Conservation (phyloP, 2,888 invertebrate genomes). For the Orthosia gracilis region DNA sequence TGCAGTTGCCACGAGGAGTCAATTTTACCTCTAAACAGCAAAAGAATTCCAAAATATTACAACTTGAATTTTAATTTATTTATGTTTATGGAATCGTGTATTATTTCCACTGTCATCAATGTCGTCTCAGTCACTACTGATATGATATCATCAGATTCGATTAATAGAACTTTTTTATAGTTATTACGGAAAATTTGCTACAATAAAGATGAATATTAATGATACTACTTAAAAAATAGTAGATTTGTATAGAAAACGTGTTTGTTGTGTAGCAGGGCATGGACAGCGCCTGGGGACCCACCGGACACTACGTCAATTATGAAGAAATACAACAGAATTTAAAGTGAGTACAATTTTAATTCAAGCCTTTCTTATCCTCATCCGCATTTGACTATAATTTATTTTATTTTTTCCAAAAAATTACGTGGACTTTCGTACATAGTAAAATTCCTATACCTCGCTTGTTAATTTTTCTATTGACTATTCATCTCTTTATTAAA, state of each 20-base stretch:
- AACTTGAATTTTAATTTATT: slow-evolving; percentile 10
- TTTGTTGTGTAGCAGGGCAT: slow-evolving; percentile 77
- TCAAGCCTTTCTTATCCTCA: background rate
- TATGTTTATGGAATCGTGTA: background rate
- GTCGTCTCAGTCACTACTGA: background rate
- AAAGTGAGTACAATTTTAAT: slow-evolving; percentile 91
- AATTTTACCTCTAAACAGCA: background rate
- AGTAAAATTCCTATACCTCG: background rate
- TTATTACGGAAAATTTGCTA: slow-evolving; percentile 5
- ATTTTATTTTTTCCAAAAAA: no score
- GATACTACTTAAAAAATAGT: background rate
- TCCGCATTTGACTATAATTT: no score
- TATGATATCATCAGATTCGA: background rate
- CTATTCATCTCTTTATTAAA: no score
- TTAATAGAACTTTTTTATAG: slow-evolving; percentile 5
- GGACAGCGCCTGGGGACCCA: slow-evolving; percentile 89
- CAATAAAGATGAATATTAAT: slow-evolving; percentile 13
- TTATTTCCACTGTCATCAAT: slow-evolving; percentile 6
- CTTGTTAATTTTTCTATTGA: background rate
- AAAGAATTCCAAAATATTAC: background rate
- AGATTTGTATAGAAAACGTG: slow-evolving; percentile 31
- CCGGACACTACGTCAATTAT: slow-evolving; percentile 95
- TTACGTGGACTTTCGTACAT: background rate
- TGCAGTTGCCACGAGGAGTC: background rate
- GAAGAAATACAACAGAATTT: slow-evolving; percentile 96